Evolutionary conservation across 1,140 invertebrate genomes (phyloP).

Genomic region (Dufourea novaeangliae): DNA sequence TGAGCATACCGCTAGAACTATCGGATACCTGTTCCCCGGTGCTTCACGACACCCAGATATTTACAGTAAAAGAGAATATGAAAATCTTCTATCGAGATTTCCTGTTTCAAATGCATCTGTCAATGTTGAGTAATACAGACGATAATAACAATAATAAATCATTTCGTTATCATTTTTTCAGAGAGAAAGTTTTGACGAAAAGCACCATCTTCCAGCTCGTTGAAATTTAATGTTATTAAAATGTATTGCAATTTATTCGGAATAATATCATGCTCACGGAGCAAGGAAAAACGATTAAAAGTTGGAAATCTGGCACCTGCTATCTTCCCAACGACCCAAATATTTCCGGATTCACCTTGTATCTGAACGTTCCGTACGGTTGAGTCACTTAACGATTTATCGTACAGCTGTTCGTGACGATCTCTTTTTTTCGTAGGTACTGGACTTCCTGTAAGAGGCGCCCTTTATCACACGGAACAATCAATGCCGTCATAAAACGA

Average conservation of each 20-base stretch:
- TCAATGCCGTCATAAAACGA: background rate
- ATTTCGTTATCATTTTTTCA: no score
- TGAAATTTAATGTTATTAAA: conserved; percentile 7
- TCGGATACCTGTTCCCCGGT: background rate
- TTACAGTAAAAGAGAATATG: no score
- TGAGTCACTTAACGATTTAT: conserved; percentile 18
- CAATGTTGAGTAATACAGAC: no score
- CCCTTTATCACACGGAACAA: conserved; percentile 26
- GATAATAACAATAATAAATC: no score
- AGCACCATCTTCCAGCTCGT: background rate
- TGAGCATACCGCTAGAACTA: background rate
- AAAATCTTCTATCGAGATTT: no score
- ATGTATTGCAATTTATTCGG: conserved; percentile 20
- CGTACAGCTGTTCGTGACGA: conserved; percentile 34
- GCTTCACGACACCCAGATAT: background rate
- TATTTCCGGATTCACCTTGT: conserved; percentile 49
- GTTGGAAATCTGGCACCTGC: conserved; percentile 34
- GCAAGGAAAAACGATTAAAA: background rate
- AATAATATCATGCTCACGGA: background rate
- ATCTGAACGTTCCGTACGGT: conserved; percentile 1
- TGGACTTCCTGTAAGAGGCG: conserved; percentile 24
- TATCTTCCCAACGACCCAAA: conserved; percentile 26
- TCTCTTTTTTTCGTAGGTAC: conserved; percentile 20
- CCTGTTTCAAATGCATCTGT: no score
- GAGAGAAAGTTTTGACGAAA: background rate